Conservation (phyloP, 2,797 vertebrate genomes). For the Hydrophis major region DNA sequence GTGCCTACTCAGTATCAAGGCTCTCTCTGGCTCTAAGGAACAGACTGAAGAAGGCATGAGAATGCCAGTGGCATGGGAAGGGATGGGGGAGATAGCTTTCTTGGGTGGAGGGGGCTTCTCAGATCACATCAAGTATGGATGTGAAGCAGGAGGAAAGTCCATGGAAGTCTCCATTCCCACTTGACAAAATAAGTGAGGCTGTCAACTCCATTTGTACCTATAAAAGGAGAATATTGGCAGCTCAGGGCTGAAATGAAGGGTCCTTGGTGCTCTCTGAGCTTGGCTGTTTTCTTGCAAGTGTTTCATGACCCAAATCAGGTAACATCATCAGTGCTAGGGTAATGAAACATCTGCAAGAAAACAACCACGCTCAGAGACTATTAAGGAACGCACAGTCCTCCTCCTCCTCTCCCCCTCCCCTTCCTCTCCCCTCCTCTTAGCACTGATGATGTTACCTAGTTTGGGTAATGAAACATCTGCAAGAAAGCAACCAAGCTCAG, state of each 20-base stretch:
- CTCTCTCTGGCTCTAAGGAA: neutral
- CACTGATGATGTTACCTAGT: neutral
- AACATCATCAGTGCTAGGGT: neutral
- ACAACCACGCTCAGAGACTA: neutral
- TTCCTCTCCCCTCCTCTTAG: no score
- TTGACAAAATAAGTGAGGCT: neutral
- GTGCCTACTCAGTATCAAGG: neutral
- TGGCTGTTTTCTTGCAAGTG: neutral
- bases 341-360: neutral
- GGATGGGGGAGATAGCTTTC: no score
- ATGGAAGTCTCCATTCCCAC: neutral
- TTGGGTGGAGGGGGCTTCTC: neutral
- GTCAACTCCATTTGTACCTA: neutral
- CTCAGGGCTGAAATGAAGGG: neutral
- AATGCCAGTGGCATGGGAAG: neutral
- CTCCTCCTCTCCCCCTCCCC: no score
- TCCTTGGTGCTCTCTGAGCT: neutral
- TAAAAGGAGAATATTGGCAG: neutral
- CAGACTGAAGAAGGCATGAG: neutral
- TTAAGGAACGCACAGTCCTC: no score
- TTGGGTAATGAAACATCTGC: neutral
- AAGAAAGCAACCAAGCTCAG: neutral
- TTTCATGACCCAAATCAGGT: neutral
- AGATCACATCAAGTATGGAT: neutral
- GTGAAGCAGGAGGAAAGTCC: neutral